These are phyloP conservation scores for Cheilosia soror DNA, from an alignment of 2,888 invertebrate genomes.

Conservation along the genomic window DNA sequence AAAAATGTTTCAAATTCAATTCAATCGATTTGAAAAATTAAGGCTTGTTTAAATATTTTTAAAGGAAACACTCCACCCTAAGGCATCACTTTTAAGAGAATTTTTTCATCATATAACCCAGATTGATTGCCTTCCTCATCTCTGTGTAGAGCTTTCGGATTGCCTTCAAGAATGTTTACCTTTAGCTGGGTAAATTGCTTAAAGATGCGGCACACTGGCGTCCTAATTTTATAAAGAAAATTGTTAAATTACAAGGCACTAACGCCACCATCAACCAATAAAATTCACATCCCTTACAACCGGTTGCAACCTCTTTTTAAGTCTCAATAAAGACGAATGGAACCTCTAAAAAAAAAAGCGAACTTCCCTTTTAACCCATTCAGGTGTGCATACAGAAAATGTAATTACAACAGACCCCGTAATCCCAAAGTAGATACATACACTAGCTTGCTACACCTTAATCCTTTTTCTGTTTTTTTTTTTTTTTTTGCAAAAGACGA, in stretches of 20 bases:
- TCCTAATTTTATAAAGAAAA: conserved; percentile 10
- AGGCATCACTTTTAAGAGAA: too few species aligned
- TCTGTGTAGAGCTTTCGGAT: too few species aligned
- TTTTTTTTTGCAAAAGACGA: conserved; percentile 4
- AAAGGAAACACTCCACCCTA: too few species aligned
- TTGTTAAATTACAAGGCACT: conserved; percentile 50
- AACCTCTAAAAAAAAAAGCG: neutral
- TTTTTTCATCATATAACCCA: too few species aligned
- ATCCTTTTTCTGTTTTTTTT: conserved; percentile 40
- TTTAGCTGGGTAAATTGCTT: neutral
- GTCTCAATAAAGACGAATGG: conserved; percentile 13
- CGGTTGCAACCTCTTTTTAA: conserved; percentile 17
- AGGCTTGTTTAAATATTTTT: too few species aligned
- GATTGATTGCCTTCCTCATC: too few species aligned
- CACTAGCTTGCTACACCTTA: conserved; percentile 38
- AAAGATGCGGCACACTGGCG: neutral
- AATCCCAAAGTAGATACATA: conserved; percentile 47
- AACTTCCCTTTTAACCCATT: conserved; percentile 29
- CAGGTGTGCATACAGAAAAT: conserved; percentile 63
- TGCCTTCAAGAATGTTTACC: neutral
- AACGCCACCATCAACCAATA: conserved; percentile 36
- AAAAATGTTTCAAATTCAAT: too few species aligned
- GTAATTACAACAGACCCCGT: conserved; percentile 64
- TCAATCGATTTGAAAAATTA: too few species aligned
- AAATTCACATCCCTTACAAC: conserved; percentile 21